Evolutionary conservation across 2,797 vertebrate genomes (phyloP).

Genomic region (Crenuchus spilurus): DNA sequence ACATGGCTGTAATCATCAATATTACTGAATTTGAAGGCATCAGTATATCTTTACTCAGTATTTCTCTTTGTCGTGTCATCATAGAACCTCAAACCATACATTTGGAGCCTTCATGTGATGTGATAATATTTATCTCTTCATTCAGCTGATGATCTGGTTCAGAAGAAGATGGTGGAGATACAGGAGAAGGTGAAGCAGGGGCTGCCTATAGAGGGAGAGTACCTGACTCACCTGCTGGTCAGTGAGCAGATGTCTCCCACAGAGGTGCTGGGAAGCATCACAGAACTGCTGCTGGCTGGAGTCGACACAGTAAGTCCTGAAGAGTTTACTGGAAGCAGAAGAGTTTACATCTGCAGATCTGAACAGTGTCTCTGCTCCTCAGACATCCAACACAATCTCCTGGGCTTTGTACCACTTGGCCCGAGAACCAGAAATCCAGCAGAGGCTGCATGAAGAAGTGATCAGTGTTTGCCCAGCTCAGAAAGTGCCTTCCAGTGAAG

Average conservation of each 20-base stretch:
- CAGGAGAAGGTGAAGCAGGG: conserved; percentile 63
- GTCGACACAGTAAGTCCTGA: conserved; percentile 78
- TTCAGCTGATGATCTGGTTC: conserved; percentile 73
- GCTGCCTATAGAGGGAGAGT: conserved; percentile 72
- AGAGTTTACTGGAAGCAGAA: not conserved
- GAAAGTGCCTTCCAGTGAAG: conserved; percentile 67
- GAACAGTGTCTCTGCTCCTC: conserved; percentile 16
- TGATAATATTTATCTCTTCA: too few species aligned
- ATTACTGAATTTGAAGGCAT: too few species aligned
- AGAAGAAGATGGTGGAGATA: conserved; percentile 74
- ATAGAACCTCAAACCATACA: not conserved
- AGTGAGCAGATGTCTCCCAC: conserved; percentile 74
- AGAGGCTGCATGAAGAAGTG: conserved; percentile 75
- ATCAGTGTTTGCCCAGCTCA: conserved; percentile 69
- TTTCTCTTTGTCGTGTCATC: not conserved
- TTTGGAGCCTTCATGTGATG: too few species aligned
- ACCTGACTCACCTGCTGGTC: conserved; percentile 81
- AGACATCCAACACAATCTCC: conserved; percentile 83
- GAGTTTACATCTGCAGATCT: too few species aligned
- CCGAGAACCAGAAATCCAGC: conserved; percentile 71
- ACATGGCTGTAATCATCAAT: too few species aligned
- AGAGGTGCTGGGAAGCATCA: conserved; percentile 80
- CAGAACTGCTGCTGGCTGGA: conserved; percentile 80
- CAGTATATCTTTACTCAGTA: too few species aligned
- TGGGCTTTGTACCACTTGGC: conserved; percentile 80